Conservation (phyloP, 2,113 vertebrate species). For the Anoura caudifer region DNA sequence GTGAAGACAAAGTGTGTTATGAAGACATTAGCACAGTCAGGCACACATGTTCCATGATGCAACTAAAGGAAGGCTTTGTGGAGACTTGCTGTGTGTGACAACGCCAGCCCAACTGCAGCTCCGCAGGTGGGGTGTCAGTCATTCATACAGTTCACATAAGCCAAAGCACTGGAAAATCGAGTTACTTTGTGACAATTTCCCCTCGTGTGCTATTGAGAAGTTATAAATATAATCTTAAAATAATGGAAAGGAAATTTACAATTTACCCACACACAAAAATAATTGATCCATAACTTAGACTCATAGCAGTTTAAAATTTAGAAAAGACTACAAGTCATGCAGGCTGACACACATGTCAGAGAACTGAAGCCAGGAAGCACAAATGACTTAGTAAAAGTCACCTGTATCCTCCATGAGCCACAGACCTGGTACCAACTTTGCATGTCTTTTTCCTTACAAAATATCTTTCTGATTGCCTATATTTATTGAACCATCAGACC, state of each 20-base stretch:
- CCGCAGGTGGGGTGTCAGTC: neutral
- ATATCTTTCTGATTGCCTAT: neutral
- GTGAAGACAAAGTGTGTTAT: neutral
- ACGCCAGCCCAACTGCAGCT: neutral
- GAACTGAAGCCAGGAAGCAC: neutral
- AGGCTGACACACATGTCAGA: neutral
- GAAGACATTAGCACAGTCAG: neutral
- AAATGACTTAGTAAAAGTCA: neutral
- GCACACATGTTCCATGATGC: neutral
- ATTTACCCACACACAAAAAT: neutral
- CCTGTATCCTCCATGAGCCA: neutral
- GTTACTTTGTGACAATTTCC: neutral
- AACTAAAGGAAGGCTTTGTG: neutral
- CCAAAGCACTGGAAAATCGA: neutral
- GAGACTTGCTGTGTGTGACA: neutral
- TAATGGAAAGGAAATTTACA: neutral
- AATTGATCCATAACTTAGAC: neutral
- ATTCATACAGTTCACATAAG: neutral
- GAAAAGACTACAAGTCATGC: neutral
- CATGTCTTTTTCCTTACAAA: neutral
- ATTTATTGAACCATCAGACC: neutral
- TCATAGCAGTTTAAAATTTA: neutral
- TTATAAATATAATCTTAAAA: neutral
- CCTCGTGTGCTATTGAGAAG: neutral
- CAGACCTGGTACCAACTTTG: neutral